Conservation (phyloP, 2,113 vertebrate species). For the Muscicapa adusta region DNA sequence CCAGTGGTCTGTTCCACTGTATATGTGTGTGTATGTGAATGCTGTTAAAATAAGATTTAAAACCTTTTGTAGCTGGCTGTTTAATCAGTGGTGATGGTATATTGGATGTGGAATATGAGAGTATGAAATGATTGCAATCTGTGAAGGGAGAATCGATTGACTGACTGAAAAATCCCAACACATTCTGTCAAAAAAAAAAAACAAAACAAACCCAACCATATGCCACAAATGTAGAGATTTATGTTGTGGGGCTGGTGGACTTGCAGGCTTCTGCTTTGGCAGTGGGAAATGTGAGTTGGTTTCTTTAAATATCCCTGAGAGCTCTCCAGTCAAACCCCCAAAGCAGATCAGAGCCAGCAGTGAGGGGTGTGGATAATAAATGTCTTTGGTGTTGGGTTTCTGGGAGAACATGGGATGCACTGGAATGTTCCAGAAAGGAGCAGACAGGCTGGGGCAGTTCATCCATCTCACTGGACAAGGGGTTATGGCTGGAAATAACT, state of each 20-base stretch:
- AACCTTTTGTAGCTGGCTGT: background rate
- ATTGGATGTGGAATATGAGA: background rate
- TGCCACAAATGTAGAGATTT: background rate
- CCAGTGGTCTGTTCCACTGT: background rate
- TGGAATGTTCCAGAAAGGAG: background rate
- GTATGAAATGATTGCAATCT: background rate
- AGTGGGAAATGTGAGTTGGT: background rate
- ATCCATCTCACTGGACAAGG: background rate
- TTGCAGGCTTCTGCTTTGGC: background rate
- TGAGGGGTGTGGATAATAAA: accelerated
- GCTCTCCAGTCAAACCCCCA: background rate
- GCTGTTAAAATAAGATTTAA: background rate
- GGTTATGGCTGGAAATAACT: background rate
- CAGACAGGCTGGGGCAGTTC: accelerated
- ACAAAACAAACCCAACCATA: background rate
- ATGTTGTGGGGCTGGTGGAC: background rate
- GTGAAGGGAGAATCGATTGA: background rate
- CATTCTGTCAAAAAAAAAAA: background rate
- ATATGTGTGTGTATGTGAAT: background rate
- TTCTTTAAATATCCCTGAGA: background rate
- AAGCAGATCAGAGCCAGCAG: background rate
- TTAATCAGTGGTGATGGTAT: background rate
- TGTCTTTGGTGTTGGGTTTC: background rate
- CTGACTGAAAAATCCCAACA: background rate
- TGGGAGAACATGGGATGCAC: accelerated